Percentiles rank a stretch among this genome's conserved stretches.
These are phyloP conservation scores for Lasioglossum villosulum DNA, from an alignment of 2,888 invertebrate species.

Conservation along the genomic window DNA sequence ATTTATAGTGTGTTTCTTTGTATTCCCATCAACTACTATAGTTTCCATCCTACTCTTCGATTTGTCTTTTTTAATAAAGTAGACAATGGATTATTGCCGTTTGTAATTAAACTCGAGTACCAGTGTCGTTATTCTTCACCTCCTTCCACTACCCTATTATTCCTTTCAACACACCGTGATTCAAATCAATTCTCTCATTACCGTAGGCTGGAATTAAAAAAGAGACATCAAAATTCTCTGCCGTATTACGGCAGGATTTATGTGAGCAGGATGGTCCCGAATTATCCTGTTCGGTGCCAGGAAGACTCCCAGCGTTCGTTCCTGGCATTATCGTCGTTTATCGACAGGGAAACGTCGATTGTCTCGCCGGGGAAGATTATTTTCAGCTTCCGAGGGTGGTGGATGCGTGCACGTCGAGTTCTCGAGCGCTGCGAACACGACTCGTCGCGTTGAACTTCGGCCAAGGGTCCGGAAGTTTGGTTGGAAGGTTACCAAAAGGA, in stretches of 20 bases:
- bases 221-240: not conserved
- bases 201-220: too few species aligned
- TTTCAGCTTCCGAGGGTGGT: not conserved
- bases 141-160: too few species aligned
- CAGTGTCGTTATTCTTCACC: too few species aligned
- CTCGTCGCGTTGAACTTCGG: conserved; percentile 69
- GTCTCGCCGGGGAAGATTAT: conserved; percentile 7
- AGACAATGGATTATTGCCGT: too few species aligned
- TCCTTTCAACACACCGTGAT: too few species aligned
- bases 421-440: conserved; percentile 38
- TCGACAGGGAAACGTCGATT: not conserved
- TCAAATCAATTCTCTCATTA: too few species aligned
- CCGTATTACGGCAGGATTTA: not conserved
- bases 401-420: not conserved
- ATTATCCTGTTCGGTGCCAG: not conserved
- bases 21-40: too few species aligned
- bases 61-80: too few species aligned
- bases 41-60: too few species aligned
- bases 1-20: too few species aligned
- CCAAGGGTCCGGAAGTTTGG: conserved; percentile 72
- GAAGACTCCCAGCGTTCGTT: not conserved
- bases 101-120: too few species aligned
- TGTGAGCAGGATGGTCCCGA: not conserved
- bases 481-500: conserved; percentile 76
- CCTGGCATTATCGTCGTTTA: not conserved